These are phyloP conservation scores for Diplodus sargus DNA, from an alignment of 2,797 vertebrate genomes.

Conservation along the genomic window DNA sequence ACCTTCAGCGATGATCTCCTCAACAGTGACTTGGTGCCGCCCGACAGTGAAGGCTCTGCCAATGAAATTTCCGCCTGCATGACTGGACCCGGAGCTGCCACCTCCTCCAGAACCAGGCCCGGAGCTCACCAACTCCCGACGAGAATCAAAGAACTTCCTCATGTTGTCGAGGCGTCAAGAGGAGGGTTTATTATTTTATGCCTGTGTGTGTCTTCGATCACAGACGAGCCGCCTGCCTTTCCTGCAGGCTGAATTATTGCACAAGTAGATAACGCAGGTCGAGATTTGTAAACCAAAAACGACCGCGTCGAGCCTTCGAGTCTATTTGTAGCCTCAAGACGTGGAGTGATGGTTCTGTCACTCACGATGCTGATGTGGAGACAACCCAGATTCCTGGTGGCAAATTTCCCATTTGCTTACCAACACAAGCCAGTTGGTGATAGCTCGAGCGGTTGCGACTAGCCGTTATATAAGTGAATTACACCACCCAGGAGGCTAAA, in stretches of 20 bases:
- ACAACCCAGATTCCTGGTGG: slow-evolving; percentile 55
- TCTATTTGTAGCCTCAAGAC: slow-evolving; percentile 47
- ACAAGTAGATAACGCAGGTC: slow-evolving; percentile 38
- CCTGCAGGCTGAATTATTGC: slow-evolving; percentile 29
- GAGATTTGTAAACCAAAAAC: slow-evolving; percentile 4
- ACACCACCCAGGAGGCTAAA: slow-evolving; percentile 74
- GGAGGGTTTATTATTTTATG: slow-evolving; percentile 22
- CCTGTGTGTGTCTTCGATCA: background rate
- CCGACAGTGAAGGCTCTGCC: slow-evolving; percentile 94
- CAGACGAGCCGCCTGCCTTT: slow-evolving; percentile 23
- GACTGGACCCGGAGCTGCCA: slow-evolving; percentile 83
- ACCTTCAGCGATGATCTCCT: slow-evolving; percentile 98
- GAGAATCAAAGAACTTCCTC: slow-evolving; percentile 99
- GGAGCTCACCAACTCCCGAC: slow-evolving; percentile 94
- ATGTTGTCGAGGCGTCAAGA: slow-evolving; percentile 76
- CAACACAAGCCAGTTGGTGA: slow-evolving; percentile 64
- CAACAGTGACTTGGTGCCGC: slow-evolving; percentile 95
- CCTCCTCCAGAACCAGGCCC: slow-evolving; percentile 93
- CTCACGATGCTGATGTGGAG: slow-evolving; percentile 54
- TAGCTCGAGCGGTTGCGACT: slow-evolving; percentile 54
- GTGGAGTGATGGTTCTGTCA: slow-evolving; percentile 45
- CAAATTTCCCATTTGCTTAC: slow-evolving; percentile 69
- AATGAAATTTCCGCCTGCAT: slow-evolving; percentile 93
- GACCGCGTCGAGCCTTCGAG: slow-evolving; percentile 11
- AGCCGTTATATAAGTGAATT: slow-evolving; percentile 79